A percentile compares a stretch with the other conserved stretches of the same genome.
phyloP scores from a whole-genome alignment of 2,888 invertebrate genomes.

The Drosophila cognata region DNA sequence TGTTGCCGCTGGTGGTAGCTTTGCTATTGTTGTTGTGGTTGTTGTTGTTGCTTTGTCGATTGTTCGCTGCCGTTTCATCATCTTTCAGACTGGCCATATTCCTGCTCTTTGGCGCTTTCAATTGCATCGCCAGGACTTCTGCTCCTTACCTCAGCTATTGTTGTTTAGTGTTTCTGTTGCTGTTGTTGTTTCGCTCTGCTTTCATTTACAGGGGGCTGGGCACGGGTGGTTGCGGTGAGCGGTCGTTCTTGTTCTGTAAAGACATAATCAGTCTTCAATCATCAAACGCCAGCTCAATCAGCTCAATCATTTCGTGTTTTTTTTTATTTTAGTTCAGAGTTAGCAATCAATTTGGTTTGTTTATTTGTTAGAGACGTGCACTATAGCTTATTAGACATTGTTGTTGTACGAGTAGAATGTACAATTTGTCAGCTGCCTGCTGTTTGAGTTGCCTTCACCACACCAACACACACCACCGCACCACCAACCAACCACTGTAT shows the following conservation, averaged over 20 bases:
- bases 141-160: conserved; percentile 42
- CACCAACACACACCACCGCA: conserved; percentile 48
- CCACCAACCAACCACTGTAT: conserved; percentile 66
- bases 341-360: conserved; percentile 45
- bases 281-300: conserved; percentile 42
- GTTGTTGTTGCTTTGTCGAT: conserved; percentile 44
- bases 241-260: conserved; percentile 62
- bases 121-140: conserved; percentile 74
- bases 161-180: conserved; percentile 21
- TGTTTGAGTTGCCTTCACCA: conserved; percentile 42
- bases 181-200: conserved; percentile 17
- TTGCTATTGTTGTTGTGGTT: conserved; percentile 45
- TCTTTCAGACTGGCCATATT: conserved; percentile 77
- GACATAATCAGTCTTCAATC: conserved; percentile 77
- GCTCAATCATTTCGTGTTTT: conserved; percentile 10
- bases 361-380: conserved; percentile 73
- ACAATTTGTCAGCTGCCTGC: conserved; percentile 35
- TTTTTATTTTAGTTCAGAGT: conserved; percentile 53
- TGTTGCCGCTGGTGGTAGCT: conserved; percentile 10
- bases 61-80: conserved; percentile 66
- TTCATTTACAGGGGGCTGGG: conserved; percentile 29
- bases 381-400: conserved; percentile 49
- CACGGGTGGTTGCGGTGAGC: conserved; percentile 52
- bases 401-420: conserved; percentile 44
- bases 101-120: conserved; percentile 70